Percentiles rank a stretch among this genome's conserved stretches.
Evolutionary conservation across 2,888 invertebrate genomes (phyloP).

Genomic region (Limnephilus auricula): DNA sequence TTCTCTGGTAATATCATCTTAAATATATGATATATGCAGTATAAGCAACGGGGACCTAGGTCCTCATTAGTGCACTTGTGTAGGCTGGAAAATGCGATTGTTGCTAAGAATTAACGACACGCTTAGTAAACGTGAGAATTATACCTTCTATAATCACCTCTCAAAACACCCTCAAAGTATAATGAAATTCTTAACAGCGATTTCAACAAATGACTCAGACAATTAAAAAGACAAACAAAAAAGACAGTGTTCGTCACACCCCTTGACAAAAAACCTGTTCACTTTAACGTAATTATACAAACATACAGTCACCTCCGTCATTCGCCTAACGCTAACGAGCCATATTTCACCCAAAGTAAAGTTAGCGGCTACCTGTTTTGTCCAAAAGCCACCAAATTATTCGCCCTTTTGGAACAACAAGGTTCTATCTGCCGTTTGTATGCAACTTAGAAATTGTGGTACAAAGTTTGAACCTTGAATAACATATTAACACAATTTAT

Average conservation of each 20-base stretch:
- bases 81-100: too few species aligned
- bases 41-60: too few species aligned
- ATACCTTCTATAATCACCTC: not conserved
- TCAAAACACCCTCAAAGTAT: not conserved
- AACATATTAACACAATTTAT: too few species aligned
- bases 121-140: too few species aligned
- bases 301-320: not conserved
- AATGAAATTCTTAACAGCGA: not conserved
- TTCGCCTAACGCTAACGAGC: not conserved
- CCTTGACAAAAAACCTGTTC: not conserved
- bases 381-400: not conserved
- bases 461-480: too few species aligned
- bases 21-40: too few species aligned
- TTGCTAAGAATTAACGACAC: too few species aligned
- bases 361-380: slow-evolving; percentile 26
- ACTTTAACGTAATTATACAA: not conserved
- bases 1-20: too few species aligned
- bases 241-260: not conserved
- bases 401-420: too few species aligned
- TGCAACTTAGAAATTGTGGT: too few species aligned
- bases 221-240: not conserved
- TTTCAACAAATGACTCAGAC: not conserved
- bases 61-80: too few species aligned
- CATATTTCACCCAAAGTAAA: slow-evolving; percentile 31
- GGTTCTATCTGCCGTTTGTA: too few species aligned